Evolutionary conservation across 2,113 vertebrate species (phyloP), one percentile per base, ranked within the genome.

Genomic region (Hyla sarda): DNA sequence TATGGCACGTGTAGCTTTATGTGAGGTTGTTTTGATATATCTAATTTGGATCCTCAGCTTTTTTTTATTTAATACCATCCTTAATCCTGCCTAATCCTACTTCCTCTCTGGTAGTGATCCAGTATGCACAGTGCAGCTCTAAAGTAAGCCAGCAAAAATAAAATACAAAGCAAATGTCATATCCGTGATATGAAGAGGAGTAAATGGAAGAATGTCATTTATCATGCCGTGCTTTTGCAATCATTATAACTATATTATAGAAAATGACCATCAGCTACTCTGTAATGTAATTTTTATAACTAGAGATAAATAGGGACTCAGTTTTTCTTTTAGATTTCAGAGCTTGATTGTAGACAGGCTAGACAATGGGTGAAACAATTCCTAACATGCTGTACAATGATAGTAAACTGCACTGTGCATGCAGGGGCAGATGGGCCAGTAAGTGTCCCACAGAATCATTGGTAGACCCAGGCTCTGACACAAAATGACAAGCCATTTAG

Each of bases 61-160:
- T 41, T 21, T 41, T 21, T 25, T 32, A 32, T 32, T 17, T 25
- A 75, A 75, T 75, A 10, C 28, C 47, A 76, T 50, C 28, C 10
- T 77, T 77, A 77, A 77, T 77, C 48, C 74, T 32, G 4, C 45
- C 19, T 76, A 77, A 32, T 76, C 25, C 47, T 7, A 19, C 73
- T 28, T 75, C 11, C 17, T 25, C 13, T 17, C 47, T 19, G 48
- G 74, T 41, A 30, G 23, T 19, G 32, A 72, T 72, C 34, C 69
- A 23, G 69, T 9, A 4, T 37, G 25, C 74, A 77, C 28, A 11
- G 50, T 23, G 28, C 74, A 77, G 28, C 21, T 48, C 45, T 21
- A 23, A 47, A 74, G 47, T 47, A 47, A 73, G 14, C 34, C 34
- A 45, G 69, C 69, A 47, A 32, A 25, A 32, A 52, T 7, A 30